These are phyloP conservation scores for Orchesella flavescens DNA, from an alignment of 2,888 invertebrate species.

Conservation along the genomic window DNA sequence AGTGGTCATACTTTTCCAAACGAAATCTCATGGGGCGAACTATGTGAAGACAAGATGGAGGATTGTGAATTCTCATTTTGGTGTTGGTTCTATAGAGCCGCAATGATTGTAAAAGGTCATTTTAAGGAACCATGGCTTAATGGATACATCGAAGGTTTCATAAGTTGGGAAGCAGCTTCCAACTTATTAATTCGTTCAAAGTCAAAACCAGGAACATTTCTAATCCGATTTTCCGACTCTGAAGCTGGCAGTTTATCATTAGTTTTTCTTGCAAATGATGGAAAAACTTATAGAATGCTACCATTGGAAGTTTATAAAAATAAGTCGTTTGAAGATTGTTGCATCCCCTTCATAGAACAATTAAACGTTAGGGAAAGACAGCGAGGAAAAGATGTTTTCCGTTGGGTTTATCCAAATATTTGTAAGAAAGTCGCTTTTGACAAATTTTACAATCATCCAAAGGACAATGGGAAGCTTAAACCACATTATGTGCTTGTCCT, in stretches of 20 bases:
- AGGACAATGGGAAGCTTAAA: background rate
- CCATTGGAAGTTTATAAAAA: slow-evolving; percentile 14
- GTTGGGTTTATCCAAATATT: slow-evolving; percentile 19
- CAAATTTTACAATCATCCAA: slow-evolving; percentile 20
- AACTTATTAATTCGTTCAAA: background rate
- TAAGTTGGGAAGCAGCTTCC: slow-evolving; percentile 26
- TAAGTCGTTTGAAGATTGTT: slow-evolving; percentile 1
- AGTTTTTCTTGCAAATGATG: slow-evolving; percentile 8
- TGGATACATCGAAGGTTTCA: slow-evolving; percentile 43
- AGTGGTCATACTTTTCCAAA: slow-evolving; percentile 2
- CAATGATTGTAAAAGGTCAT: slow-evolving; percentile 12
- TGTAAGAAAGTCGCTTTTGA: slow-evolving; percentile 18
- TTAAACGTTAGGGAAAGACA: background rate
- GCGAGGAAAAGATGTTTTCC: background rate
- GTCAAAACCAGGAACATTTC: slow-evolving; percentile 40
- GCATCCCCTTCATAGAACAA: background rate
- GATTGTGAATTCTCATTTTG: slow-evolving; percentile 37
- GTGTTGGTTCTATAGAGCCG: slow-evolving; percentile 46
- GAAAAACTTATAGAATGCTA: background rate
- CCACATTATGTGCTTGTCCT: background rate
- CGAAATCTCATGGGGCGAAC: background rate
- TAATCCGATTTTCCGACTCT: slow-evolving; percentile 49
- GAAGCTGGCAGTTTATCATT: slow-evolving; percentile 28
- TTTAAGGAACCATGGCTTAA: slow-evolving; percentile 21
- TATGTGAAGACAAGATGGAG: slow-evolving; percentile 16